Base-by-base conservation (phyloP, 2,113 vertebrate genomes). In the Glareola pratincola region DNA sequence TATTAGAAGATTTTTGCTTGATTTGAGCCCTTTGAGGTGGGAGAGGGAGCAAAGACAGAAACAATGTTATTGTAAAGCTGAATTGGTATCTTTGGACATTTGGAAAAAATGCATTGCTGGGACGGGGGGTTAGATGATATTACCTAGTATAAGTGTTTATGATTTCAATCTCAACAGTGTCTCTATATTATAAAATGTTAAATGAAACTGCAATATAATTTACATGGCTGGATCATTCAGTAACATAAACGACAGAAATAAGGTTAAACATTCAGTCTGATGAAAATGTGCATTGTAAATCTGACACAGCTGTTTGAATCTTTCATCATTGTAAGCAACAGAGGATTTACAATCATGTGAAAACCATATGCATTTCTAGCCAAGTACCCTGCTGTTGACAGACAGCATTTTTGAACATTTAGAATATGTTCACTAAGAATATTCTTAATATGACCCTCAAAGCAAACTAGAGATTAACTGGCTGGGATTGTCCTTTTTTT, bases 331-430 rank as follows among this genome's bases (percentile, higher is more conserved):
- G 20, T 48, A 81, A 90, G 50, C 47, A 68, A 26, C 2, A 56
- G 20, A 19, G 14, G 37, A 68, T 56, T 64, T 84, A 8, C 36
- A 59, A 20, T 80, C 23, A 29, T 57, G 8, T 63, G 76, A 62
- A 94, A 88, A 15, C 10, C n/a, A 10, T 16, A 20, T 54, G 29
- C 16, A 7, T 51, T 75, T 87, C 24, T 62, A 63, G 16, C 23
- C 41, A 62, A 62, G 29, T 39, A 39, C 18, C 11, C 18, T 56
- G 17, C 10, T 6, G 4, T 8, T 79, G 59, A 59, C 14, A 53
- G 63, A 7, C 3, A 1, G 4, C 3, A 8, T 62, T 77, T 60
- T 66, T 43, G 8, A 62, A 62, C 0, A 0, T 57, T 73, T 60
- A 62, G 7, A 50, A 6, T 29, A 5, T 41, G 11, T 19, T 66